Base-by-base conservation (phyloP, 2,888 invertebrate species). In the Eupithecia dodoneata region DNA sequence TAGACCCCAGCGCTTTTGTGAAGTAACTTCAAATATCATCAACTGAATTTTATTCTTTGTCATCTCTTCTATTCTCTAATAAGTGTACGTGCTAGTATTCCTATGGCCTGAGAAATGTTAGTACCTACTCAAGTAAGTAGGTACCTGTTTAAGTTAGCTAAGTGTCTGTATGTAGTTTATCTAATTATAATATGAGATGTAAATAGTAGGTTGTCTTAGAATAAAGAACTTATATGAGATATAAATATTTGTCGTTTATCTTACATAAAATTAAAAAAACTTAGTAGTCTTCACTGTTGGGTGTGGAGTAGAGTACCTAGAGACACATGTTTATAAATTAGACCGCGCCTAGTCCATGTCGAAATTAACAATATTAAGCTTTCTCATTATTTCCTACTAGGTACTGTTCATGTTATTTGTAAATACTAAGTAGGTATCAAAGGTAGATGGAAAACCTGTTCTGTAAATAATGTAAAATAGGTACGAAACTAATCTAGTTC, bases 401-500 rank as follows among this genome's bases (percentile, higher is more conserved):
- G n/a, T 59, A 9, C 55, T 59, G 55, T 6, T 55, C n/a, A 30
- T 30, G 30, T 30, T 30, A 55, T n/a, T 6, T 55, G 18, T 59
- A 18, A 18, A 59, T 59, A 59, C 55, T 18, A 3, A 18, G 55
- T 59, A 6, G 7, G 55, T 3, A 44, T 44, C 44, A 7, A 6
- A 18, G 55, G 9, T 59, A 15, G n/a, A n/a, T 3, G 55, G 55
- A n/a, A 55, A 55, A n/a, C 55, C 55, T 18, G 18, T 18, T 59
- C 59, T 63, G 63, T 63, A 30, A 63, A 63, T 63, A 59, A 30
- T 63, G 63, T 63, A 30, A 10, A 63, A 63, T 63, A 59, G 55
- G 55, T 59, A 30, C 63, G 18, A 30, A 30, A 63, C 10, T 63
- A 30, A 63, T 63, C 30, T 63, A 63, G 63, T 3, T 63, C 63